Evolutionary conservation across 2,888 invertebrate genomes (phyloP).

Genomic region (Hecatera dysodea): DNA sequence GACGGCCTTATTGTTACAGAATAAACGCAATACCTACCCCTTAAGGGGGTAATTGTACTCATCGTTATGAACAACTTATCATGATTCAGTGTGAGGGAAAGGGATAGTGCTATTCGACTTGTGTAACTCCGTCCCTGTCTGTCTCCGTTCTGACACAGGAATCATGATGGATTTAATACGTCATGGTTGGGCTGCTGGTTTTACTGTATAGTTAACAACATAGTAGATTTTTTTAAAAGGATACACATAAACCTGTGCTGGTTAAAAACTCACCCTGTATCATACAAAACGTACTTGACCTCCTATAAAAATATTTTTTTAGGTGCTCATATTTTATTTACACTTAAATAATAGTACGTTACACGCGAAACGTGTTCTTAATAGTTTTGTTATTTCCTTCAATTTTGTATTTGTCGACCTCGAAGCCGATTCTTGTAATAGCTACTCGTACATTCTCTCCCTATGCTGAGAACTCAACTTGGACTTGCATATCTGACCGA

Average conservation of each 20-base stretch:
- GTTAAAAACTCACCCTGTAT: not conserved
- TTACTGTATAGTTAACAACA: not conserved
- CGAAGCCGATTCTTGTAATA: slow-evolving; percentile 17
- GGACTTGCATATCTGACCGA: not conserved
- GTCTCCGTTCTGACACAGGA: no score
- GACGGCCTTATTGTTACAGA: no score
- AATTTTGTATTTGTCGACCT: slow-evolving; percentile 28
- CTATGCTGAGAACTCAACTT: not conserved
- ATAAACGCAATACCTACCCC: no score
- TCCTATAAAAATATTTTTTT: not conserved
- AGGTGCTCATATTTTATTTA: not conserved
- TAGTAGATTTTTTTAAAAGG: not conserved
- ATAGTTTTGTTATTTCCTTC: slow-evolving; percentile 41
- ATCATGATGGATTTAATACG: no score
- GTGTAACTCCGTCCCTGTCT: no score
- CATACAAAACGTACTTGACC: not conserved
- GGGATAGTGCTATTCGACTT: no score
- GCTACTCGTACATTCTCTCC: slow-evolving; percentile 25
- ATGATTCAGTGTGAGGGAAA: no score
- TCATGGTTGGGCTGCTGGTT: no score
- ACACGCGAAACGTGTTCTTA: slow-evolving; percentile 28
- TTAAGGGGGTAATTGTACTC: no score
- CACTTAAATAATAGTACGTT: slow-evolving; percentile 1
- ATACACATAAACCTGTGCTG: not conserved
- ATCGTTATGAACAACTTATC: no score